Evolutionary conservation across 2,797 vertebrate species (phyloP), one percentile per base, ranked within the genome.

Genomic region (Gila robusta): DNA sequence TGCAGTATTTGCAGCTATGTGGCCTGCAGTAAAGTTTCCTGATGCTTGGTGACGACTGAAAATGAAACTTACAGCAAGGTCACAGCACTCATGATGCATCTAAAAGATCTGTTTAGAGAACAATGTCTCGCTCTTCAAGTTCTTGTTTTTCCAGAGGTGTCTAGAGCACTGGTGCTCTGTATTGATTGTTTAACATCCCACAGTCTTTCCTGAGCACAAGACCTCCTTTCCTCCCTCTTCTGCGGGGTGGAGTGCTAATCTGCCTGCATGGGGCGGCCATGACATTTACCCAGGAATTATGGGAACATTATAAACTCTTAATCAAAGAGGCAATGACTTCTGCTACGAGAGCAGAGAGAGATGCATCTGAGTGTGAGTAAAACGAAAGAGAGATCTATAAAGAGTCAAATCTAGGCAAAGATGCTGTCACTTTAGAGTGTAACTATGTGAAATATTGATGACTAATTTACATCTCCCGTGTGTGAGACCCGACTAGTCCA

Each of bases 261-360:
- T 64, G 71, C 56, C 83, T 81, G 80, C 89, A 87, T 90, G 89
- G 71, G 87, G 89, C 17, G 74, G 77, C 87, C 81, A 74, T 90
- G 89, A 90, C 89, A 88, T 90, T 90, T 90, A 90, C 77, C 80
- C 85, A 90, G 89, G 89, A 90, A 88, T 88, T 86, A 88, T 79
- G 39, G 76, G 54, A 83, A 83, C 74, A 84, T 87, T 78, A 85
- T 87, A 88, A 86, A 88, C 76, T 73, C 83, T 86, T 90, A 88
- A 88, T 90, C 83, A 88, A 81, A 88, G 85, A 87, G 85, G 64
- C 49, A 80, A 64, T 64, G 84, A 59, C 84, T 83, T 71, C 54
- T 79, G 77, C 80, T 69, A 35, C 56, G 37, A 82, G n/a, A 88
- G 71, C 5, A 11, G 54, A 79, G 52, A 39, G 32, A 56, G 49